Conservation (phyloP, 2,113 vertebrate species). For the Marmota flaviventris region DNA sequence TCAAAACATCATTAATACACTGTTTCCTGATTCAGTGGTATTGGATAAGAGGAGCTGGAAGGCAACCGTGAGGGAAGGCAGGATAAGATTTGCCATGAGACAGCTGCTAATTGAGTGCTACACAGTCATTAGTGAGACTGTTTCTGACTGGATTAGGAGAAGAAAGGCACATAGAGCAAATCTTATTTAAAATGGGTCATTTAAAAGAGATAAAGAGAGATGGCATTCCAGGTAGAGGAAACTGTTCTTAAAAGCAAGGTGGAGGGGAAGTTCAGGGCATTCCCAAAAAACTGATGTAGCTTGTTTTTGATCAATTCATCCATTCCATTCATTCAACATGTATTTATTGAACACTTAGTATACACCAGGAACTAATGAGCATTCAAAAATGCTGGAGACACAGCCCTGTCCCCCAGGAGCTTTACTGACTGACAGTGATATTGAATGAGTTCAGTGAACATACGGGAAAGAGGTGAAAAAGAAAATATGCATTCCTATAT, state of each 20-base stretch:
- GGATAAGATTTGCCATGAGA: not conserved
- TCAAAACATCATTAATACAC: not conserved
- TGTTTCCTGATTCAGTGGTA: not conserved
- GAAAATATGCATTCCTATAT: not conserved
- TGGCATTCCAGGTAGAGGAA: not conserved
- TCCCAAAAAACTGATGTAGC: not conserved
- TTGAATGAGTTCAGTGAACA: not conserved
- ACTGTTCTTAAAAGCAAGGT: not conserved
- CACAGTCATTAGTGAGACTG: not conserved
- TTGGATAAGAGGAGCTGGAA: not conserved
- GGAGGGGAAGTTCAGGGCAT: not conserved
- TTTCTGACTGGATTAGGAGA: not conserved
- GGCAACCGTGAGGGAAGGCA: not conserved
- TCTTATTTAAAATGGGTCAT: not conserved
- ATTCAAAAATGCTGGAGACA: not conserved
- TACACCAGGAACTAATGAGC: not conserved
- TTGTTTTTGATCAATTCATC: not conserved
- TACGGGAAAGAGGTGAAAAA: not conserved
- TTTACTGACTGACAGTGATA: not conserved
- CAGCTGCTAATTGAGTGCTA: not conserved
- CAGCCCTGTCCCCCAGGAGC: not conserved
- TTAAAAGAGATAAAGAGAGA: not conserved
- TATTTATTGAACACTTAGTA: conserved; percentile 19
- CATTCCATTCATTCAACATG: not conserved
- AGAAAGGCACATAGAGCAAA: not conserved